Evolutionary conservation across 2,888 invertebrate genomes (phyloP), one percentile per base, ranked within the genome.

Genomic region (Agrochola litura): DNA sequence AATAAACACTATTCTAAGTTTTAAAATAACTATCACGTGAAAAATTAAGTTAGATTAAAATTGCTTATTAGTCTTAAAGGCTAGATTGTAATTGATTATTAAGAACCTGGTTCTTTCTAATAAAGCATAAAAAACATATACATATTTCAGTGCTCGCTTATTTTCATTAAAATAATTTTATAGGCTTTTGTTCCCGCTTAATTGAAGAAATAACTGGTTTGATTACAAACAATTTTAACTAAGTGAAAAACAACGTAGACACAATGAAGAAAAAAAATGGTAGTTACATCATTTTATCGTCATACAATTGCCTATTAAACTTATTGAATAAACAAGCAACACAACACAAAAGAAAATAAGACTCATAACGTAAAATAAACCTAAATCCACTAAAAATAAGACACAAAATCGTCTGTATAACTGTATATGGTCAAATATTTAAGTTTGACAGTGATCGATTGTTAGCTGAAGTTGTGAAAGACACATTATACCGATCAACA

Each of bases 381-480:
- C 64, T 12, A 71, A 77, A 12, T 0, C 0, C 0, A 0, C 0
- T 10, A 19, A n/a, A 25, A 0, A 60, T 72, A 85, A 37, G 54
- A 56, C 73, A 61, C 49, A 75, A 73, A 75, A 41, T 65, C 16
- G 66, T 63, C 9, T 69, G 46, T 12, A 0, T 22, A 1, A 6
- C 6, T 69, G 12, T 63, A 22, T 75, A 85, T 81, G 78, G 83
- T 89, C 82, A 89, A 90, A 90, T 89, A 92, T 92, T 92, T 83
- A 88, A 86, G 84, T 79, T 74, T 90, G 92, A 92, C 93, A 91
- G 86, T 93, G 93, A 93, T 92, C 65, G 90, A 93, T 93, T 76
- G 87, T 82, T 58, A 73, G 41, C 67, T 60, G 81, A 76, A 82
- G 77, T 90, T 89, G 88, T 89, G 90, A 90, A 89, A 89, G 88